Evolutionary conservation across 2,113 vertebrate genomes (phyloP).

Genomic region (Hemicordylus capensis): DNA sequence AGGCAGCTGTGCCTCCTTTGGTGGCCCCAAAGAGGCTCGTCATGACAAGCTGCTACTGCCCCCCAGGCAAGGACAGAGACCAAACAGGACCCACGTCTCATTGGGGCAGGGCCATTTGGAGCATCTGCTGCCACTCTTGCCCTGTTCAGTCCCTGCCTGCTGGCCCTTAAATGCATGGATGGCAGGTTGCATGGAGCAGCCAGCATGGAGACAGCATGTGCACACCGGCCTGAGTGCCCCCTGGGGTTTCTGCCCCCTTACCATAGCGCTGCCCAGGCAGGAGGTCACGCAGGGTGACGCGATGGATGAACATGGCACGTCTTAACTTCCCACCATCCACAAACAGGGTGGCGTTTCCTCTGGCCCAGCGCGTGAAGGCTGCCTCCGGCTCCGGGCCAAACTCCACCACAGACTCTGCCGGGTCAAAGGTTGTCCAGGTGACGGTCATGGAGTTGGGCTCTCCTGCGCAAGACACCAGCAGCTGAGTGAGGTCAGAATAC

Average conservation of each 20-base stretch:
- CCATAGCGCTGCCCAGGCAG: slow-evolving; percentile 77
- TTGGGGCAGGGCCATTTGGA: too few relatives aligned
- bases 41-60: too few relatives aligned
- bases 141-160: neutral
- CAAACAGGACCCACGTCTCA: too few relatives aligned
- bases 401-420: slow-evolving; percentile 78
- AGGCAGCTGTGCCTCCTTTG: too few relatives aligned
- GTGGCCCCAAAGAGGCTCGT: too few relatives aligned
- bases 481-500: too few relatives aligned
- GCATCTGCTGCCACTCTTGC: too few relatives aligned
- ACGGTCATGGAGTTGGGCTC: slow-evolving; percentile 79
- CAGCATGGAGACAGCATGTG: neutral
- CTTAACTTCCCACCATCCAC: slow-evolving; percentile 80
- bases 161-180: too few relatives aligned
- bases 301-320: slow-evolving; percentile 82
- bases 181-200: neutral
- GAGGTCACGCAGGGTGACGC: slow-evolving; percentile 77
- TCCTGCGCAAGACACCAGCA: slow-evolving; percentile 58
- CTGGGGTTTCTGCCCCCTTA: slow-evolving; percentile 39
- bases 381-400: slow-evolving; percentile 67
- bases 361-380: slow-evolving; percentile 69
- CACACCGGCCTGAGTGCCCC: fast-evolving
- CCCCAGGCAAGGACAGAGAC: too few relatives aligned
- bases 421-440: slow-evolving; percentile 84
- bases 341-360: slow-evolving; percentile 73